Evolutionary conservation across 2,888 invertebrate genomes (phyloP), one percentile per base, ranked within the genome.

Genomic region (Hybos culiciformis): DNA sequence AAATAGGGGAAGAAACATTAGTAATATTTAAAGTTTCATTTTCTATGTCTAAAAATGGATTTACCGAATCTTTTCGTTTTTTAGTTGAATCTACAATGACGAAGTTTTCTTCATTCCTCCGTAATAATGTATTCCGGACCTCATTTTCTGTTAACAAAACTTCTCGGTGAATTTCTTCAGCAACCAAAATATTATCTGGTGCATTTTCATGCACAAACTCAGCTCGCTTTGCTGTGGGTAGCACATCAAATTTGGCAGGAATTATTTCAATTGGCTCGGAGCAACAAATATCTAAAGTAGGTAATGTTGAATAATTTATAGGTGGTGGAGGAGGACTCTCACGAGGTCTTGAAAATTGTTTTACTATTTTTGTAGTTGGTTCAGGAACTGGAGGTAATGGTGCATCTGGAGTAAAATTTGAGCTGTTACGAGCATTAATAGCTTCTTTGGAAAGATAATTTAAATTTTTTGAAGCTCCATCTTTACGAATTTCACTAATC

Each of bases 251-350:
- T 41, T 45, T 51, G 14, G 56, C 52, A 34, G 64, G 61, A 44
- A 66, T 45, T 1, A 63, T 56, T 51, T 66, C 65, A 53, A 66
- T 51, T 37, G 61, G 61, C 3, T 51, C 48, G 37, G 49, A 46
- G 34, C 46, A 14, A 34, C 47, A 46, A 24, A 39, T 32, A 14
- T 46, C 46, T 20, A 46, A 44, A 37, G 53, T 60, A 15, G 66
- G 66, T 46, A 66, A 36, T 4, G 66, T 65, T 24, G 58, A 50
- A 42, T 50, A 60, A 46, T 62, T 64, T 3, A 65, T 52, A 12
- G 67, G 67, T 26, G 66, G 66, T n/a, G 66, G 66, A 11, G 66
- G 67, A 4, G 67, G 67, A 46, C 63, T 58, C 11, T 62, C 64
- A 19, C 56, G 57, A 4, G 67, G 67, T 5, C 67, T 55, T 14